phyloP scores from a whole-genome alignment of 2,888 invertebrate genomes.

The Erynnis tages region DNA sequence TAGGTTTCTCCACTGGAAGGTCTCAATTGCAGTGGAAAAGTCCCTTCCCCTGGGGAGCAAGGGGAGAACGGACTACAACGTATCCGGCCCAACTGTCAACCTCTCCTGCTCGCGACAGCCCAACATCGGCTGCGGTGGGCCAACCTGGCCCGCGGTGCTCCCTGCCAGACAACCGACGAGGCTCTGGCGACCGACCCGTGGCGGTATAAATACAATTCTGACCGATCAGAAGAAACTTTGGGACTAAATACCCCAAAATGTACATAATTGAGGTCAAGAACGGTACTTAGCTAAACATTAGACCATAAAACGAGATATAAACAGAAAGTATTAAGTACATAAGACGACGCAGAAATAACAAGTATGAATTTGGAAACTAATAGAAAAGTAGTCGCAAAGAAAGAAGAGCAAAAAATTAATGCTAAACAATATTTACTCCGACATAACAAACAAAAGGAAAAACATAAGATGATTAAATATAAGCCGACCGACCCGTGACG shows the following conservation, averaged over 20 bases:
- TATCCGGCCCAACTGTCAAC: slow-evolving; percentile 26
- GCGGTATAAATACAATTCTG: slow-evolving; percentile 22
- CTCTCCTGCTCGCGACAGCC: slow-evolving; percentile 26
- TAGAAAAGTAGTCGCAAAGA: too few species aligned
- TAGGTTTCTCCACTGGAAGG: too few species aligned
- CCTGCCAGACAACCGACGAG: slow-evolving; percentile 28
- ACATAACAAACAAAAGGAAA: too few species aligned
- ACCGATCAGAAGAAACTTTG: not conserved
- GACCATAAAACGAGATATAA: too few species aligned
- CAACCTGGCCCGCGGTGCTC: slow-evolving; percentile 20
- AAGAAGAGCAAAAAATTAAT: too few species aligned
- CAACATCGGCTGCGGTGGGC: not conserved
- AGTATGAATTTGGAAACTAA: too few species aligned
- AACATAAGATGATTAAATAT: too few species aligned
- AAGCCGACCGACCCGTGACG: slow-evolving; percentile 27
- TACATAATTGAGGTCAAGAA: too few species aligned
- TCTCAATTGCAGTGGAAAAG: not conserved
- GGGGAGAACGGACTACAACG: not conserved
- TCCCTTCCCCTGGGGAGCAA: slow-evolving; percentile 6
- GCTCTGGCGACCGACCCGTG: slow-evolving; percentile 26
- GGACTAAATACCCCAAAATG: not conserved
- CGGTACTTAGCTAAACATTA: too few species aligned
- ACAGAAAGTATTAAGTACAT: too few species aligned
- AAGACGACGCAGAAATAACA: too few species aligned
- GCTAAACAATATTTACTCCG: too few species aligned